A percentile compares a stretch with the other conserved stretches of the same genome.
Evolutionary conservation across 2,797 vertebrate genomes (phyloP).

Genomic region (Ptychobarbus kaznakovi): DNA sequence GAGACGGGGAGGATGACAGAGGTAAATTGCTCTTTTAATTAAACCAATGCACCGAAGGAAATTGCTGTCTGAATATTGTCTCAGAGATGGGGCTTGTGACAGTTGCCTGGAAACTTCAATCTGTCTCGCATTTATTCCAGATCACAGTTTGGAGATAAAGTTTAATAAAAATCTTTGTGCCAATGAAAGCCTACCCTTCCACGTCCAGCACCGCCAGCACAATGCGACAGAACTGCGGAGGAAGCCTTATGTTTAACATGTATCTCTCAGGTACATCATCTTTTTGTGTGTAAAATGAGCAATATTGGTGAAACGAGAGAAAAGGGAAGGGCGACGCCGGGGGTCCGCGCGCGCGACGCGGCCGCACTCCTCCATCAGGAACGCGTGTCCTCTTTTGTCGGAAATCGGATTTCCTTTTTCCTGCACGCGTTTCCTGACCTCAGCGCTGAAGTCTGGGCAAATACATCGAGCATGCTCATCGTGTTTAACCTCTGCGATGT

Average conservation of each 20-base stretch:
- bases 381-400: constrained; percentile 86
- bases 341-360: constrained; percentile 51
- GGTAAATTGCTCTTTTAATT: constrained; percentile 97
- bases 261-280: constrained; percentile 93
- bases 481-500: constrained; percentile 12
- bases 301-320: constrained; percentile 39
- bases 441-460: constrained; percentile 61
- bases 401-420: constrained; percentile 99
- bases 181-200: constrained; percentile 83
- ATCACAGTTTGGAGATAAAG: constrained; percentile 88
- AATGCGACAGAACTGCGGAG: constrained; percentile 94
- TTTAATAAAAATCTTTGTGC: constrained; percentile 86
- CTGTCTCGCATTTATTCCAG: constrained; percentile 86
- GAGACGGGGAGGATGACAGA: constrained; percentile 84
- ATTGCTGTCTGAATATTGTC: constrained; percentile 94
- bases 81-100: constrained; percentile 85
- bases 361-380: constrained; percentile 75
- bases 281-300: constrained; percentile 50
- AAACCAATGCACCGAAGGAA: constrained; percentile 94
- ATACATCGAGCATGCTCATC: constrained; percentile 11
- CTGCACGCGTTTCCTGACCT: constrained; percentile 99
- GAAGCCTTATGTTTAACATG: constrained; percentile 99
- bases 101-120: constrained; percentile 93
- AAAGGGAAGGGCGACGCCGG: constrained; percentile 35
- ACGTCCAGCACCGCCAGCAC: constrained; percentile 73